Base-by-base conservation (phyloP, 2,888 invertebrate genomes). In the Erebia palarica region DNA sequence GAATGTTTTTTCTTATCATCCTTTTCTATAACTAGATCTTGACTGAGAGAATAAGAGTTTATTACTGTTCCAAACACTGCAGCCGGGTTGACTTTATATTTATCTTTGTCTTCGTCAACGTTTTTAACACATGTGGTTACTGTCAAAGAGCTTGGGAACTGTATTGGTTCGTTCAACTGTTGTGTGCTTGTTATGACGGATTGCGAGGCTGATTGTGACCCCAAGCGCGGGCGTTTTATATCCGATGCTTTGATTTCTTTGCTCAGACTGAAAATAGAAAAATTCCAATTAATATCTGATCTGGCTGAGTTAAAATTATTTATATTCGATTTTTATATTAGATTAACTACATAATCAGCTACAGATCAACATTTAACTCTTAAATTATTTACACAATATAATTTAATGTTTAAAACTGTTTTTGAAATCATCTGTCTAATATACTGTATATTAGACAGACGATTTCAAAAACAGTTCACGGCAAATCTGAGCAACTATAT, bases 91-190 rank as follows among this genome's bases (percentile, higher is more conserved):
- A 75, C 47, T 69, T 79, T 78, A 14, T 75, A 77, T 68, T 80
- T 79, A 9, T 76, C 61, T 44, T 86, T 84, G 59, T 85, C 79
- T 5, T 82, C 79, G 1, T 80, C 78, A 9, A 83, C 79, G 0
- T 73, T 63, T 59, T 82, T 84, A 4, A 81, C 75, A 1, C 85
- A 83, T 0, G 91, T 87, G 10, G 91, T 93, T 73, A 92, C 91
- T 0, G 92, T 93, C n/a, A 93, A 85, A 0, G 92, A 87, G 76
- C 90, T 89, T 0, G 92, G 92, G 80, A 93, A 92, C 65, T 87
- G 88, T 69, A 93, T 90, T 36, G 86, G 87, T 68, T 92, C 92
- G 0, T 83, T 67, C 81, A 86, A 87, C 0, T 80, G 75, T n/a
- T 75, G 75, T 0, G 69, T 55, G 21, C 73, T 71, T 58, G 76